Base-by-base conservation (phyloP, 1,140 invertebrate species). In the Nomia melanderi region DNA sequence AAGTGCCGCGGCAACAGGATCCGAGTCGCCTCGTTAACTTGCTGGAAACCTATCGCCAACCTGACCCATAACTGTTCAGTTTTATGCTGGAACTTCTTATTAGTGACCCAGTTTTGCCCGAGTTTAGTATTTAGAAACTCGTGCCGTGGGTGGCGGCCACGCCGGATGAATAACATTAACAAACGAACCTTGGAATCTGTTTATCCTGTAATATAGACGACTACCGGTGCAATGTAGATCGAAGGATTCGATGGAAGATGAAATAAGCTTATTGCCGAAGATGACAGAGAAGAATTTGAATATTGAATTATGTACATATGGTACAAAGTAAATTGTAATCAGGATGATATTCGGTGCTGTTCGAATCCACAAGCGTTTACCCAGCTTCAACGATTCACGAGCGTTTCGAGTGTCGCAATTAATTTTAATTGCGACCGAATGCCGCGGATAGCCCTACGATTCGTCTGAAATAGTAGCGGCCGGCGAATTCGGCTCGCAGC, bases 51-150 rank as follows among this genome's bases (percentile, higher is more conserved):
- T 9, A 3, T 8, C 20, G 41, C 50, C 47, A n/a, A 14, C 8
- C 31, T 17, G 17, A 33, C 7, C 27, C 54, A 5, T 56, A 56
- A 56, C 53, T 4, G 36, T 1, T 1, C 2, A 56, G 23, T 23
- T 7, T 20, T 23, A n/a, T n/a, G 12, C 25, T 56, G 7, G 27
- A 20, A 31, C 27, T n/a, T 36, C 57, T 60, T 60, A 23, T 60
- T 36, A 36, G 31, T 4, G 31, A 36, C 9, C 14, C 29, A 29
- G 62, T 62, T 73, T 64, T 44, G 57, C 36, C 17, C 2, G 20
- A n/a, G 59, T 60, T 70, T 53, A 60, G 36, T 33, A 23, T 41
- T 62, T 11, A 2, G 59, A 39, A n/a, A n/a, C n/a, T n/a, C n/a
- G n/a, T n/a, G 23, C 12, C 11, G 33, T 25, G 5, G 54, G 54